Percentiles rank a stretch among this genome's conserved stretches.
phyloP scores from a whole-genome alignment of 2,888 invertebrate species.

The Rambutsinella grinnellia region DNA sequence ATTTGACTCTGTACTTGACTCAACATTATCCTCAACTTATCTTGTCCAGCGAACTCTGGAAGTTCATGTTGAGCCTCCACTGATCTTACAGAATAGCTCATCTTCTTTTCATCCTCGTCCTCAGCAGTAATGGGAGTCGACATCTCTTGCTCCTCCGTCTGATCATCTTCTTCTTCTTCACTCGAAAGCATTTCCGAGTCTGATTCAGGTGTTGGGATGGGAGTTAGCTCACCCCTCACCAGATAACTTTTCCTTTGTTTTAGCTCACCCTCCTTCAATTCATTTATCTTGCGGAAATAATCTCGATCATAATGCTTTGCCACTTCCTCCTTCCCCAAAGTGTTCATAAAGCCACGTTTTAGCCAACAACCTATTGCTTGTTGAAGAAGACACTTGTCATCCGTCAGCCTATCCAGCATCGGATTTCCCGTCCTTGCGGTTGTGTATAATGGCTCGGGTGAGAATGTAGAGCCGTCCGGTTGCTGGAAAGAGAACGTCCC shows the following conservation, averaged over 20 bases:
- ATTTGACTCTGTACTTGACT: no score
- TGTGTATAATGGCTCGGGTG: conserved; percentile 31
- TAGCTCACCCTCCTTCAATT: not conserved
- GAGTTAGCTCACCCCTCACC: not conserved
- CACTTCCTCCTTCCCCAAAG: conserved; percentile 8
- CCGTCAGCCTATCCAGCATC: conserved; percentile 23
- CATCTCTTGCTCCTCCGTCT: no score
- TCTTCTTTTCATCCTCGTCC: no score
- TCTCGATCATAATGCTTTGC: conserved; percentile 20
- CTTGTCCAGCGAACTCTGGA: no score
- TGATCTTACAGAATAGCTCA: not conserved
- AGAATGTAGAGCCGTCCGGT: conserved; percentile 27
- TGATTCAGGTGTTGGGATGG: not conserved
- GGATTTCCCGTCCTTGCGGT: conserved; percentile 27
- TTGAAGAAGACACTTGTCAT: conserved; percentile 25
- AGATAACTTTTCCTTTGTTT: not conserved
- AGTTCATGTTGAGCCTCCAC: not conserved
- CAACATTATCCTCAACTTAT: no score
- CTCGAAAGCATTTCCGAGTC: no score
- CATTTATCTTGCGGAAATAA: conserved; percentile 1
- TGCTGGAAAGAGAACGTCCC: conserved; percentile 27
- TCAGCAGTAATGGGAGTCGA: no score
- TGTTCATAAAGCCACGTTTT: conserved; percentile 7
- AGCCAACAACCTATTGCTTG: conserved; percentile 30
- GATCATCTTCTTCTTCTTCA: no score